Evolutionary conservation across 2,797 vertebrate species (phyloP).

Genomic region (Pseudopleuronectes americanus): DNA sequence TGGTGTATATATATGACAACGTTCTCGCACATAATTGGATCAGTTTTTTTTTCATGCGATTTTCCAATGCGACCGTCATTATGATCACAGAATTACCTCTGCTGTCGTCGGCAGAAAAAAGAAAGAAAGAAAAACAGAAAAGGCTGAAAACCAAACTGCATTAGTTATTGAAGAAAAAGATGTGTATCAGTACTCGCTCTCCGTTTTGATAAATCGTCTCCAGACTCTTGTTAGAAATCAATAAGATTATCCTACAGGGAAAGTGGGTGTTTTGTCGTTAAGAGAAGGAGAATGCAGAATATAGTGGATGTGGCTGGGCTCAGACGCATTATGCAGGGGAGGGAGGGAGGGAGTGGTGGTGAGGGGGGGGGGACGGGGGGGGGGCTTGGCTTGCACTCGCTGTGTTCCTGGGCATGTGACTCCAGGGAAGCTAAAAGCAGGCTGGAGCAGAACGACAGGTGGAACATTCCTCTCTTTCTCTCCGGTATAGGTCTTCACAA

Average conservation of each 20-base stretch:
- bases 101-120: constrained; percentile 3
- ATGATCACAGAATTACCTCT: constrained; percentile 12
- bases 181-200: constrained; percentile 15
- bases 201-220: constrained; percentile 28
- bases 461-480: constrained; percentile 48
- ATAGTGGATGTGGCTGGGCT: constrained; percentile 22
- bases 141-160: constrained; percentile 16
- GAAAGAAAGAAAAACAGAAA: constrained; percentile 5
- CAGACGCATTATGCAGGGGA: constrained; percentile 24
- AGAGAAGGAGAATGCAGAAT: constrained; percentile 30
- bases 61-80: constrained; percentile 42
- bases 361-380: not conserved
- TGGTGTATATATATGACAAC: constrained; percentile 16
- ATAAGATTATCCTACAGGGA: constrained; percentile 41
- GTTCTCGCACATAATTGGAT: constrained; percentile 53
- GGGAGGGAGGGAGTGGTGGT: not conserved
- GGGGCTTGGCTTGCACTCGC: constrained; percentile 14
- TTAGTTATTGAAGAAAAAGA: constrained; percentile 25
- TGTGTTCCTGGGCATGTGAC: constrained; percentile 46
- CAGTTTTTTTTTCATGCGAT: constrained; percentile 27
- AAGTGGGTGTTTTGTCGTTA: constrained; percentile 38
- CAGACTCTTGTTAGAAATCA: constrained; percentile 38
- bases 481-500: constrained; percentile 51
- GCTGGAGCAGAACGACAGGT: constrained; percentile 54
- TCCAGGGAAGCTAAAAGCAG: constrained; percentile 43